These are phyloP conservation scores for Rhagophthalmus giganteus DNA, from an alignment of 2,888 invertebrate genomes.

Conservation along the genomic window DNA sequence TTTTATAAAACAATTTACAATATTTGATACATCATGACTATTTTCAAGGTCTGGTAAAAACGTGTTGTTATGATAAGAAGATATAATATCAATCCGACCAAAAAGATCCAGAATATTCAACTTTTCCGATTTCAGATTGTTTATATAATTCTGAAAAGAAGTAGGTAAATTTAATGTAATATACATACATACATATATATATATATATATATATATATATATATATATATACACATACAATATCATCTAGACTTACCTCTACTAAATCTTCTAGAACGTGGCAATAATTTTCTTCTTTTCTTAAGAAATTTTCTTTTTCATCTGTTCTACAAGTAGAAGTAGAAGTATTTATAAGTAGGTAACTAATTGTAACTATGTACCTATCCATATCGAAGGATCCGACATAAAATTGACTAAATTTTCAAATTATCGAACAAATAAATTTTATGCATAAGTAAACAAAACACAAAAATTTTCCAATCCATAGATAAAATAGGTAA, in stretches of 20 bases:
- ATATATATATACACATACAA: not conserved
- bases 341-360: not conserved
- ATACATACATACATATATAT: no score
- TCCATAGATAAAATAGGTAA: no score
- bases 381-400: constrained; percentile 3
- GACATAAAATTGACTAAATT: no score
- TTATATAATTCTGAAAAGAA: constrained; percentile 12
- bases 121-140: not conserved
- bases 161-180: no score
- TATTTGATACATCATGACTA: constrained; percentile 1
- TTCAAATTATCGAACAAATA: no score
- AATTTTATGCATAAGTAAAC: no score
- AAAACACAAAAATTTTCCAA: no score
- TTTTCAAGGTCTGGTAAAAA: constrained; percentile 7
- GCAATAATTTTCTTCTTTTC: constrained; percentile 13
- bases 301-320: constrained; percentile 5
- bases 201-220: no score
- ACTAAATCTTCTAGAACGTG: constrained; percentile 6
- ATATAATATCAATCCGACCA: constrained; percentile 12
- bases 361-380: not conserved
- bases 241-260: constrained; percentile 2
- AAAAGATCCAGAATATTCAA: constrained; percentile 9
- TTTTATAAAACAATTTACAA: constrained; percentile 15
- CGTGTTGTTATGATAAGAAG: constrained; percentile 12
- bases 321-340: not conserved